These are phyloP conservation scores for Manis pentadactyla DNA, from an alignment of 2,797 vertebrate genomes.

Conservation along the genomic window DNA sequence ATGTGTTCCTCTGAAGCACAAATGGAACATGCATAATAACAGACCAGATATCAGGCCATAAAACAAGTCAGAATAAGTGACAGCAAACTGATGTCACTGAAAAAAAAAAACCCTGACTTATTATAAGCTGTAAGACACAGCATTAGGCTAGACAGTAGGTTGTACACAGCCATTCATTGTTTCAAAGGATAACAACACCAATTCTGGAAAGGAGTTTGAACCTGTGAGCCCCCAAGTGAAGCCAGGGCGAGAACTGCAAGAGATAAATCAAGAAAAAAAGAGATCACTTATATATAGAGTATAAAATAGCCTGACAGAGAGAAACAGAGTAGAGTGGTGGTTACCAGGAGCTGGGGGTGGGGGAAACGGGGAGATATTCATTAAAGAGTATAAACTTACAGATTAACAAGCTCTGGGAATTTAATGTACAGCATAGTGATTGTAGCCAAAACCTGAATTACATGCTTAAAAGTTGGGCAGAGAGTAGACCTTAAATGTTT, in stretches of 20 bases:
- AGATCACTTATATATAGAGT: background rate
- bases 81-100: background rate
- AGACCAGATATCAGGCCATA: background rate
- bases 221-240: background rate
- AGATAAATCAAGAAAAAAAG: background rate
- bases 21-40: background rate
- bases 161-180: background rate
- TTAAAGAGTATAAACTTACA: background rate
- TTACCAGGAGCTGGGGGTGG: background rate
- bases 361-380: background rate
- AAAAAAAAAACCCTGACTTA: background rate
- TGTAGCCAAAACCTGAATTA: background rate
- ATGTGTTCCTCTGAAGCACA: background rate
- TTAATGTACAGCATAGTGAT: background rate
- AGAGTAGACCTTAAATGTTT: background rate
- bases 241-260: background rate
- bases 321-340: background rate
- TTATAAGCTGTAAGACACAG: background rate
- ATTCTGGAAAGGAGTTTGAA: background rate
- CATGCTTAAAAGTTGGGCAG: background rate
- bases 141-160: background rate
- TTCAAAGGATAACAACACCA: background rate
- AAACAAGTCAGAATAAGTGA: too few species aligned
- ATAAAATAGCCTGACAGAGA: background rate
- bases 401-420: background rate